These are phyloP conservation scores for Lasioglossum morio DNA, from an alignment of 2,888 invertebrate genomes.

Conservation along the genomic window DNA sequence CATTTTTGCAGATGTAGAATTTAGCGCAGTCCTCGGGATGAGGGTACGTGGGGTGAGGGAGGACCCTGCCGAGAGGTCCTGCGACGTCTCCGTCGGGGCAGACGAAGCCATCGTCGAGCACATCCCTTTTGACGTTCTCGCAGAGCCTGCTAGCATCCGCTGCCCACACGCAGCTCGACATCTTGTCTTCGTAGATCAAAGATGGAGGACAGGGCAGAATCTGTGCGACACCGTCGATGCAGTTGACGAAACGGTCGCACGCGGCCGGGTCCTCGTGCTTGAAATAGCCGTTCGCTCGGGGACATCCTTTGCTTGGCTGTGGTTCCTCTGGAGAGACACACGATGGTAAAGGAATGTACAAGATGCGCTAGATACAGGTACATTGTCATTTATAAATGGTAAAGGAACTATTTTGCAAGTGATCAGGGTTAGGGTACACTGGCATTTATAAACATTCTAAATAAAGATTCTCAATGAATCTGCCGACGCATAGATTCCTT, in stretches of 20 bases:
- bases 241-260: slow-evolving; percentile 92
- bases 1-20: slow-evolving; percentile 93
- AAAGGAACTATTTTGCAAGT: neutral
- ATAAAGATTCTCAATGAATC: too few species aligned
- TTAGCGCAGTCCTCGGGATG: slow-evolving; percentile 93
- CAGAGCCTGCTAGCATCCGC: slow-evolving; percentile 87
- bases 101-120: slow-evolving; percentile 91
- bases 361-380: neutral
- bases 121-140: slow-evolving; percentile 86
- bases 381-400: neutral
- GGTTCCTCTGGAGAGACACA: slow-evolving; percentile 88
- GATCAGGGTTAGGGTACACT: too few species aligned
- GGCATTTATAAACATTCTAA: too few species aligned
- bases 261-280: slow-evolving; percentile 90
- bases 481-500: too few species aligned
- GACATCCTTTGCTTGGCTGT: slow-evolving; percentile 90
- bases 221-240: slow-evolving; percentile 90
- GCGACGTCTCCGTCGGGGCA: slow-evolving; percentile 90
- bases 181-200: slow-evolving; percentile 90
- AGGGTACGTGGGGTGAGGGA: slow-evolving; percentile 92
- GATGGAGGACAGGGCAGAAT: slow-evolving; percentile 90
- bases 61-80: slow-evolving; percentile 89
- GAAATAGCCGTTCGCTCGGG: slow-evolving; percentile 92
- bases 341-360: neutral
- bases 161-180: slow-evolving; percentile 92